These are phyloP conservation scores for Drosophila tani DNA, from an alignment of 1,140 invertebrate genomes.

Conservation along the genomic window DNA sequence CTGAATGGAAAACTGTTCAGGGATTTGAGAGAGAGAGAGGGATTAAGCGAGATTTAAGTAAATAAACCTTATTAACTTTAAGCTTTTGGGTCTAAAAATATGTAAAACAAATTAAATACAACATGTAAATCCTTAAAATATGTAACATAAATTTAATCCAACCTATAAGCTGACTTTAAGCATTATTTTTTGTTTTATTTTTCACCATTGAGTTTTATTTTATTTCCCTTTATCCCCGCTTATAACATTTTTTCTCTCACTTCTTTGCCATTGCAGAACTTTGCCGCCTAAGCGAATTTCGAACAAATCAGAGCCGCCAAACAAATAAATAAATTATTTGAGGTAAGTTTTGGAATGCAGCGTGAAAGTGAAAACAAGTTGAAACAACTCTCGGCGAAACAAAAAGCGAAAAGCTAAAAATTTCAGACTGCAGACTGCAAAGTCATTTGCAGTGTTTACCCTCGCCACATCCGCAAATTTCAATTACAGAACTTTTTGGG, in stretches of 20 bases:
- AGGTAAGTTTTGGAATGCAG: conserved; percentile 31
- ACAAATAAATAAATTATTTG: conserved; percentile 45
- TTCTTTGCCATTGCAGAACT: conserved; percentile 37
- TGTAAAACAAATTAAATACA: background rate
- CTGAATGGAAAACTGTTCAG: background rate
- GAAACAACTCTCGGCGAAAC: conserved; percentile 22
- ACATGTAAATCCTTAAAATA: too few species aligned
- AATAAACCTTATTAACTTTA: background rate
- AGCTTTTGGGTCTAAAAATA: too few species aligned
- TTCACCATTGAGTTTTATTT: background rate
- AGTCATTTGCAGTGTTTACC: conserved; percentile 64
- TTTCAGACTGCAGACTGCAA: conserved; percentile 48
- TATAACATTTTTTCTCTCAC: background rate
- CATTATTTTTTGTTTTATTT: background rate
- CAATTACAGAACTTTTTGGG: conserved; percentile 62
- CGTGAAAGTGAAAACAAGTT: conserved; percentile 15
- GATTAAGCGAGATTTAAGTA: background rate
- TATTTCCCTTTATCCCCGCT: background rate
- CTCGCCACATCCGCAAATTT: conserved; percentile 67
- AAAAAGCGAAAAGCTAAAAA: conserved; percentile 33
- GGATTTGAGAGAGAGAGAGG: background rate
- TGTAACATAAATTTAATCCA: background rate
- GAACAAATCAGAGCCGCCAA: conserved; percentile 17
- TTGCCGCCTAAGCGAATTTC: conserved; percentile 14
- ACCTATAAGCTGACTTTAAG: background rate